Evolutionary conservation across 2,113 vertebrate genomes (phyloP).

Genomic region (Pomatorhinus ruficollis): DNA sequence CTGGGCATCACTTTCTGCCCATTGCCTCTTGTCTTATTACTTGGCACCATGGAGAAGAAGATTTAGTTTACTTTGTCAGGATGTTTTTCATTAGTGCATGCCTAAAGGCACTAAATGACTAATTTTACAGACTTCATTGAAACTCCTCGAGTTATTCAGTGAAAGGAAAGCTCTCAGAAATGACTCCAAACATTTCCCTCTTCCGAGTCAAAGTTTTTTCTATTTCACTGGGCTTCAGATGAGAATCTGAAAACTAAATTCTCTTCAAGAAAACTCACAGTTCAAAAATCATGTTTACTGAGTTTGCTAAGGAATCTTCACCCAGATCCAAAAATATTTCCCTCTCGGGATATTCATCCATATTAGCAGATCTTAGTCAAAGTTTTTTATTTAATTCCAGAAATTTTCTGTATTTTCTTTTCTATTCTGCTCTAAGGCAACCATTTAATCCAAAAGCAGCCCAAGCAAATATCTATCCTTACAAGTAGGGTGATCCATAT

Average conservation of each 20-base stretch:
- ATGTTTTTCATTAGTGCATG: neutral
- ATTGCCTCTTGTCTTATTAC: neutral
- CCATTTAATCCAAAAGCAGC: neutral
- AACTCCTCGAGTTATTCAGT: neutral
- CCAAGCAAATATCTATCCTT: neutral
- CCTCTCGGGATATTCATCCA: rapidly evolving
- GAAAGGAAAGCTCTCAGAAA: neutral
- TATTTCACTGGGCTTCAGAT: neutral
- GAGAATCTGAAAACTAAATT: neutral
- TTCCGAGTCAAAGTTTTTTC: neutral
- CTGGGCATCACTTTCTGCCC: neutral
- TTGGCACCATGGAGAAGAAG: neutral
- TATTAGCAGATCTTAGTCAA: neutral
- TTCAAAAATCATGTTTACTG: neutral
- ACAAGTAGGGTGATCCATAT: neutral
- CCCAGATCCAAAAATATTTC: neutral
- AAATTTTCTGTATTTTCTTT: neutral
- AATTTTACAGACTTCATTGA: neutral
- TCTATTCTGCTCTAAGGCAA: neutral
- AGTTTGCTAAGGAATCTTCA: neutral
- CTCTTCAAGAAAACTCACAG: neutral
- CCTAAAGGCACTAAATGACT: neutral
- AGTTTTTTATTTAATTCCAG: neutral
- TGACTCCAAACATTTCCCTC: neutral
- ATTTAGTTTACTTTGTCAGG: neutral